Percentiles rank a stretch among this genome's conserved stretches.
These are phyloP conservation scores for Perdix hodgsoniae DNA, from an alignment of 2,797 vertebrate species.

Conservation along the genomic window DNA sequence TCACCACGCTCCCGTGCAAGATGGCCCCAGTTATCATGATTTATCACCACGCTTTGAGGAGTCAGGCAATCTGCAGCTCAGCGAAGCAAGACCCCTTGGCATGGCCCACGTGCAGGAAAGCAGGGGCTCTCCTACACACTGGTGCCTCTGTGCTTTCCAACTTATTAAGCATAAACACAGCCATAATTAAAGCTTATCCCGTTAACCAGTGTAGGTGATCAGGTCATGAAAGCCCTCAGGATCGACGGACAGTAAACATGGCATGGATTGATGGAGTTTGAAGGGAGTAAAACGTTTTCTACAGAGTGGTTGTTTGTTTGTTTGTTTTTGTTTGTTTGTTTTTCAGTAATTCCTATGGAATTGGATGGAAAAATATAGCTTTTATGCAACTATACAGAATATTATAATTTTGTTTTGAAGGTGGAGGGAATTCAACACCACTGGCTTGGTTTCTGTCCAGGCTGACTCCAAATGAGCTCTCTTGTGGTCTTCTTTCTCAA, in stretches of 20 bases:
- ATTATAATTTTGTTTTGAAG: background rate
- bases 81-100: background rate
- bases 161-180: background rate
- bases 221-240: background rate
- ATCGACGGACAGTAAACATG: background rate
- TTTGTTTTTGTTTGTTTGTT: too few relatives aligned
- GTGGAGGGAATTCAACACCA: background rate
- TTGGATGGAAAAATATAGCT: background rate
- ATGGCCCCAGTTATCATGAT: background rate
- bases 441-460: background rate
- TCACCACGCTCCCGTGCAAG: accelerated
- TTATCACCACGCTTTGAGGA: accelerated
- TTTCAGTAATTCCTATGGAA: background rate
- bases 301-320: too few relatives aligned
- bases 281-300: background rate
- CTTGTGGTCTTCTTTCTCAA: background rate
- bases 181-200: background rate
- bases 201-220: background rate
- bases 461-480: background rate
- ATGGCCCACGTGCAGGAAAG: background rate
- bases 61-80: background rate
- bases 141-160: background rate
- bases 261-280: background rate
- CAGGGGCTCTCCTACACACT: background rate
- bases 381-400: background rate